Percentiles rank a stretch among this genome's conserved stretches.
phyloP scores from a whole-genome alignment of 1,140 invertebrate species.

The Megalopta genalis region DNA sequence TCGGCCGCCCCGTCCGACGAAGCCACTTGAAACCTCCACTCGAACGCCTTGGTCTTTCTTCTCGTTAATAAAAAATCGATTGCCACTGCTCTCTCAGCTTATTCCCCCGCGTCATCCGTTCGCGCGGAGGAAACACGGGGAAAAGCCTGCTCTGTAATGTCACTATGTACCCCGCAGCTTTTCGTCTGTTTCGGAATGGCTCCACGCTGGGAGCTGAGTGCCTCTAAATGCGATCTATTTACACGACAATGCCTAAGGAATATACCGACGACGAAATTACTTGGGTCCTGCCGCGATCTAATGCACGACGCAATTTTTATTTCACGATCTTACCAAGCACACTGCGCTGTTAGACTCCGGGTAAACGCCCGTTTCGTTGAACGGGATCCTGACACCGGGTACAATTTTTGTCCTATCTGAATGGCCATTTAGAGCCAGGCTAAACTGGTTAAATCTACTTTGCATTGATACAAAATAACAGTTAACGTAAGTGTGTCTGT shows the following conservation, averaged over 20 bases:
- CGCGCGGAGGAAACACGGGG: background rate
- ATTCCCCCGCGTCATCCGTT: conserved; percentile 37
- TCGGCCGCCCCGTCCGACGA: conserved; percentile 15
- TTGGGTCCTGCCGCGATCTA: conserved; percentile 45
- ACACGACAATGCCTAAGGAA: conserved; percentile 68
- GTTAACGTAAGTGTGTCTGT: too few relatives aligned
- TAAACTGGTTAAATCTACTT: too few relatives aligned
- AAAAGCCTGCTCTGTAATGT: conserved; percentile 31
- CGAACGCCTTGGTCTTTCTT: conserved; percentile 14
- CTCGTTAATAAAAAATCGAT: conserved; percentile 70
- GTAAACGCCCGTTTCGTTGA: too few relatives aligned
- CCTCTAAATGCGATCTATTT: conserved; percentile 76
- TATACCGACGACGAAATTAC: conserved; percentile 56
- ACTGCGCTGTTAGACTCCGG: too few relatives aligned
- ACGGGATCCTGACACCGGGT: too few relatives aligned
- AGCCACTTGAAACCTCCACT: background rate
- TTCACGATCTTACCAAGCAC: conserved; percentile 1
- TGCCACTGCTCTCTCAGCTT: conserved; percentile 37
- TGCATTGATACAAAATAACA: too few relatives aligned
- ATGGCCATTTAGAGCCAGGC: too few relatives aligned
- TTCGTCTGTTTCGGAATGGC: conserved; percentile 61
- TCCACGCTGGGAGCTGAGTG: conserved; percentile 71
- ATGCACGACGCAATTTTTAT: conserved; percentile 39
- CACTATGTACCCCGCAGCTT: conserved; percentile 66
- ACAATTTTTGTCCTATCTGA: too few relatives aligned